Evolutionary conservation across 2,888 invertebrate genomes (phyloP).

Genomic region (Strigamia maritima): DNA sequence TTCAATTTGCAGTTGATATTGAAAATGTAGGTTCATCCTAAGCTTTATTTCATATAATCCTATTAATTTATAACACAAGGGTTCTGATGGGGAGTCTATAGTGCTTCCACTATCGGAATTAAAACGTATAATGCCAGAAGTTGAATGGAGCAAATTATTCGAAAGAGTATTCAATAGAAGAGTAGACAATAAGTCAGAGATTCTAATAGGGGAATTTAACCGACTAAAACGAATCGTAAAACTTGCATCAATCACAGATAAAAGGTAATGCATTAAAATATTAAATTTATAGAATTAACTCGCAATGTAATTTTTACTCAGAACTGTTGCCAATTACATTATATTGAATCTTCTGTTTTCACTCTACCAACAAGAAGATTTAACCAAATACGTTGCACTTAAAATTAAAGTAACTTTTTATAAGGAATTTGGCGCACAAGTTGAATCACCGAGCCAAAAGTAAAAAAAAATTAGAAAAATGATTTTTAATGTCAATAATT

Average conservation of each 20-base stretch:
- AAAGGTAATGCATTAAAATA: not conserved
- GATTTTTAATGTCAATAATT: not conserved
- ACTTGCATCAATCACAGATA: not conserved
- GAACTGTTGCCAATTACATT: not conserved
- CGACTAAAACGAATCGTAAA: not conserved
- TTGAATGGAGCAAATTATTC: not conserved
- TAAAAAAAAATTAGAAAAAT: not conserved
- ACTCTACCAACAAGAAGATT: not conserved
- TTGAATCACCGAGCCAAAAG: not conserved
- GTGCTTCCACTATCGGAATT: not conserved
- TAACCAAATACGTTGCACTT: not conserved
- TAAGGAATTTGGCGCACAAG: not conserved
- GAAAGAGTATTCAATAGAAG: not conserved
- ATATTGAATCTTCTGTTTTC: constrained; percentile 9
- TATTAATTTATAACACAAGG: not conserved
- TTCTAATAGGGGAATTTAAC: not conserved
- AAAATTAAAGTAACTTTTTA: not conserved
- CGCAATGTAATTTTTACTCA: not conserved
- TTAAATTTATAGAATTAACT: too few relatives aligned
- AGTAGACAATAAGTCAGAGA: not conserved
- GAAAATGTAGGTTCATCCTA: not conserved
- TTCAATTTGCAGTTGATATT: constrained; percentile 6
- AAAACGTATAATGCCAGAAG: not conserved
- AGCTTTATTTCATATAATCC: too few relatives aligned
- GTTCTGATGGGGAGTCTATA: constrained; percentile 2